Base-by-base conservation (phyloP, 1,140 invertebrate genomes). In the Bombus pascuorum region DNA sequence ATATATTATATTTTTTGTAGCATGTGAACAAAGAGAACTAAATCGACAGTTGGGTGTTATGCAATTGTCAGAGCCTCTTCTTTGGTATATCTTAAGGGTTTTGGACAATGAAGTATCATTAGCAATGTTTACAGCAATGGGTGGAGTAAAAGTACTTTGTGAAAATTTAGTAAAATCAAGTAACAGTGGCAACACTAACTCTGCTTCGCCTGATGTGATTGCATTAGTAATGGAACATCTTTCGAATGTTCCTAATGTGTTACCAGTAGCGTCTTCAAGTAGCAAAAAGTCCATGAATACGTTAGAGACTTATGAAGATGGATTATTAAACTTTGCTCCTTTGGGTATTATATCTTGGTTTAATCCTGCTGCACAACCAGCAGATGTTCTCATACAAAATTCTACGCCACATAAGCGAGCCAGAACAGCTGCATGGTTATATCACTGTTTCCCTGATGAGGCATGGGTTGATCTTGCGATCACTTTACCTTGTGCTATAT, bases 371-470 rank as follows among this genome's bases (percentile, higher is more conserved):
- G 98, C 98, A 9, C 98, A 98, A 93, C 97, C 98, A 13, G 98
- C 98, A 0, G 98, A 98, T 93, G 97, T 98, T 71, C 95, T 99
- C 3, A 97, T 99, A 82, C 95, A 95, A 88, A 96, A 96, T 91
- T 96, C 94, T 1, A 96, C 97, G 15, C 97, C 98, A 44, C 97
- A 98, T 89, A 96, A 98, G 87, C 95, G 98, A 87, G 97, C 98
- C 1, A 96, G 98, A 79, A 98, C 98, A 13, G 97, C 98, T 3
- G 97, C 98, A 68, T 98, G 98, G 98, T 98, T 98, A 57, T 98
- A 99, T 94, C 98, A 99, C 94, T 99, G 98, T 95, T 98, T 98
- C 94, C 98, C 98, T 1, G 98, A 98, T 89, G 98, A 99, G 95
- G 96, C 96, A 18, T 98, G 97, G 95, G 97, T 98, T 1, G 98